Conservation (phyloP, 1,140 invertebrate species). For the Drosophila murphyi region DNA sequence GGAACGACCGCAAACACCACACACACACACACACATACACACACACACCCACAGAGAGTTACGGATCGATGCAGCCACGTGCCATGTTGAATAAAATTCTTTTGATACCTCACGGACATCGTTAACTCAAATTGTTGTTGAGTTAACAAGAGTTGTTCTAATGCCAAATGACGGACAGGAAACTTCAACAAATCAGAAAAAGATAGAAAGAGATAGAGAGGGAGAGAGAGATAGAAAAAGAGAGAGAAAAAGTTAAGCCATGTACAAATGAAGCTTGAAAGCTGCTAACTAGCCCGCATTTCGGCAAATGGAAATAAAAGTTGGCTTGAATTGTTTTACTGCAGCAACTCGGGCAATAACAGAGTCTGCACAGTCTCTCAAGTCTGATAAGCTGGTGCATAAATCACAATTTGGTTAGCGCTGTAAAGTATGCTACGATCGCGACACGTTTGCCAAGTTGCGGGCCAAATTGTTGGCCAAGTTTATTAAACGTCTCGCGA, state of each 20-base stretch:
- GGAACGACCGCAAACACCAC: background rate
- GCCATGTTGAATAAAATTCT: constrained; percentile 36
- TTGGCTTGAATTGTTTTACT: constrained; percentile 8
- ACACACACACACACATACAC: background rate
- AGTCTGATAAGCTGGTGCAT: constrained; percentile 38
- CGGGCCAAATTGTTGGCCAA: constrained; percentile 46
- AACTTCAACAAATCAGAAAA: constrained; percentile 46
- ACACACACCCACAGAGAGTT: constrained; percentile 3
- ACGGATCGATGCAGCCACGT: constrained; percentile 59
- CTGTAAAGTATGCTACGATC: constrained; percentile 60
- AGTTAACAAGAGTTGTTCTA: constrained; percentile 41
- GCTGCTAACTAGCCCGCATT: constrained; percentile 22
- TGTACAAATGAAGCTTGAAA: constrained; percentile 21
- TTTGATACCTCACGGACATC: constrained; percentile 70
- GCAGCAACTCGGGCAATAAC: background rate
- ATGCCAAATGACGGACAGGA: constrained; percentile 30
- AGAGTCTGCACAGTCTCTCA: background rate
- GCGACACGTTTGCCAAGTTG: constrained; percentile 68
- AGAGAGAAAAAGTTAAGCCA: constrained; percentile 21
- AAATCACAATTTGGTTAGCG: constrained; percentile 64
- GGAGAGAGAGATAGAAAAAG: no score
- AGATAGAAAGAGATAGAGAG: constrained; percentile 8
- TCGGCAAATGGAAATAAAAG: background rate
- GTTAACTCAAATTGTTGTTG: constrained; percentile 77
- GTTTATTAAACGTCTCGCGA: constrained; percentile 82